Evolutionary conservation across 2,797 vertebrate genomes (phyloP), one percentile per base, ranked within the genome.

Genomic region (Lepilemur ruficaudatus): DNA sequence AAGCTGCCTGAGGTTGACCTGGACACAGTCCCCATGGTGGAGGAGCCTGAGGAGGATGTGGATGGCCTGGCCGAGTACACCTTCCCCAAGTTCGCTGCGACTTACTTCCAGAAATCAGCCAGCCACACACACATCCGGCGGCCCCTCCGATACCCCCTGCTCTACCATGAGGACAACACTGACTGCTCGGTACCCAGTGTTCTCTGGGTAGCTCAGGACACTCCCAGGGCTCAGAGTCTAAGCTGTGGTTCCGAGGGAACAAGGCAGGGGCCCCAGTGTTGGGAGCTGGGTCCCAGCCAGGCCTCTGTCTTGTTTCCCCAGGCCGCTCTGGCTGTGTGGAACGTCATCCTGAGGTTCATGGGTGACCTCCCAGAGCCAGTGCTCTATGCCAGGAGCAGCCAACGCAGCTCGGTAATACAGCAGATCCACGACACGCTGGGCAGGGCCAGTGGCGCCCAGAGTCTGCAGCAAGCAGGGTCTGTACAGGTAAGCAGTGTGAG

Each of bases 311-410:
- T 30, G 1, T 95, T 28, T 13, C 72, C 65, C 65, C 96, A 99
- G 99, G 99, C 99, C 9, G 99, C 99, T 1, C 95, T 99, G 61
- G 99, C 98, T 0, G 98, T 99, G 80, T 99, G 99, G 99, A 99
- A 98, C 98, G 98, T 99, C 97, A 99, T 99, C 97, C 98, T 99
- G 98, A 99, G 99, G 97, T 99, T 99, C 98, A 99, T 99, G 99
- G 99, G 99, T 18, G 99, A 99, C 93, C 98, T 99, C 38, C 99
- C 99, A 0, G 99, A 99, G 96, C 99, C 99, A 8, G 98, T 98
- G 89, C 97, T 98, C 57, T 98, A 98, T 93, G 93, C 98, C 69
- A 98, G 95, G 90, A 98, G 89, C 52, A 43, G 76, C 46, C 94
- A 28, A 38, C 98, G 57, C 0, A 30, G 96, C 93, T 98, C 98